Evolutionary conservation across 2,797 vertebrate species (phyloP).

Genomic region (Platyrinchus mystaceus): DNA sequence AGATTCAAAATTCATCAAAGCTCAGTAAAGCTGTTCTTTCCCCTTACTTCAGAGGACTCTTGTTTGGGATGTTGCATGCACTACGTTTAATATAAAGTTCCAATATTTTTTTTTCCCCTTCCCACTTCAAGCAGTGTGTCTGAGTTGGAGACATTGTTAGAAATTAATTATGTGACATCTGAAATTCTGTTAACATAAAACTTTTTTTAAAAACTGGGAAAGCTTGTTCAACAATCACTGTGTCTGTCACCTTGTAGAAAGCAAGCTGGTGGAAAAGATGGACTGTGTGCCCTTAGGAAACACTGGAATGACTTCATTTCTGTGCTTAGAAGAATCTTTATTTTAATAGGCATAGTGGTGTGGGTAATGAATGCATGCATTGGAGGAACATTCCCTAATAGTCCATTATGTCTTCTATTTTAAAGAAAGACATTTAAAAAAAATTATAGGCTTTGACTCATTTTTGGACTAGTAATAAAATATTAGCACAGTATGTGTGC

Average conservation of each 20-base stretch:
- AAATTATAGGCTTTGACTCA: background rate
- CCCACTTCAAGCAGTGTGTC: background rate
- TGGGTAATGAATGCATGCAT: constrained; percentile 51
- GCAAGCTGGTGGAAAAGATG: background rate
- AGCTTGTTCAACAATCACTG: background rate
- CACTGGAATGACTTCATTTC: constrained; percentile 13
- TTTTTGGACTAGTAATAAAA: constrained; percentile 29
- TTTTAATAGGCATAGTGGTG: constrained; percentile 29
- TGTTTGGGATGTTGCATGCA: background rate
- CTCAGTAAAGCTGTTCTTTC: background rate
- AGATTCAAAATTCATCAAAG: background rate
- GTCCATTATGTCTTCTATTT: constrained; percentile 49
- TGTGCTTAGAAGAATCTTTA: constrained; percentile 5
- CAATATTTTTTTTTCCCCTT: background rate
- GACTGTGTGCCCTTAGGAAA: constrained; percentile 4
- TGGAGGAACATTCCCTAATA: constrained; percentile 41
- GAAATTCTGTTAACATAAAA: background rate
- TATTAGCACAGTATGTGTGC: background rate
- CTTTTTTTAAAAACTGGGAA: background rate
- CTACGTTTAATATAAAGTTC: background rate
- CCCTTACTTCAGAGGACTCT: background rate
- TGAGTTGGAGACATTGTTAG: background rate
- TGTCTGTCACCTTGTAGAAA: background rate
- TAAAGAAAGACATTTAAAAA: constrained; percentile 7
- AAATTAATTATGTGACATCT: background rate